Conservation (phyloP, 2,113 vertebrate genomes). For the Chroicocephalus ridibundus region DNA sequence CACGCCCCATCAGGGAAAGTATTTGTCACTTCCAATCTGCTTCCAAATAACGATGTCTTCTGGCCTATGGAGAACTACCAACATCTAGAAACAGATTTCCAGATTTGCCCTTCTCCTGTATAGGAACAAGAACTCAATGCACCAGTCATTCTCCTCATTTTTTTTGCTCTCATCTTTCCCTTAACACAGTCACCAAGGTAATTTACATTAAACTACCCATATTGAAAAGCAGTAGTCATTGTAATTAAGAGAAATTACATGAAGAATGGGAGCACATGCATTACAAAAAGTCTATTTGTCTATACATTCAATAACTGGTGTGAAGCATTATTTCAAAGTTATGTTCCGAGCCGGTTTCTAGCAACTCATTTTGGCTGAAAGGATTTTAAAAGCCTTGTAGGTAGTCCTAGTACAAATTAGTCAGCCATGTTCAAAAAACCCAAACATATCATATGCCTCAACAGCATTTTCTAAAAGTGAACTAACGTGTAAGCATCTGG, state of each 20-base stretch:
- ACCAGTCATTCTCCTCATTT: neutral
- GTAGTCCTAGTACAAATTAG: neutral
- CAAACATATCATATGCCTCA: neutral
- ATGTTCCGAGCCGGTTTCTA: neutral
- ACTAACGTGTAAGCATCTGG: neutral
- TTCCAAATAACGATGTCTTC: neutral
- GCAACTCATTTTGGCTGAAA: neutral
- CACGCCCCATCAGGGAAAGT: neutral
- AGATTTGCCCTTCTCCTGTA: neutral
- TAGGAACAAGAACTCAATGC: neutral
- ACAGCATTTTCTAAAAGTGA: neutral
- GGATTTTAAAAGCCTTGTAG: neutral
- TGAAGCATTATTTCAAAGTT: neutral
- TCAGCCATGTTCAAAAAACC: neutral
- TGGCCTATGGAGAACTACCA: neutral
- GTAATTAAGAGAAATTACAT: neutral
- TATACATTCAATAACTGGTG: neutral
- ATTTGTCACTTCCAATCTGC: neutral
- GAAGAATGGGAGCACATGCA: neutral
- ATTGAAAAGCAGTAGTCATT: neutral
- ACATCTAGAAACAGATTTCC: neutral
- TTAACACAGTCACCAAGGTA: neutral
- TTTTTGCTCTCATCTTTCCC: neutral
- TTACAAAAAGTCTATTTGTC: neutral
- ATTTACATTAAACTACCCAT: neutral